phyloP scores from a whole-genome alignment of 2,113 vertebrate genomes.

The Danionella cerebrum region DNA sequence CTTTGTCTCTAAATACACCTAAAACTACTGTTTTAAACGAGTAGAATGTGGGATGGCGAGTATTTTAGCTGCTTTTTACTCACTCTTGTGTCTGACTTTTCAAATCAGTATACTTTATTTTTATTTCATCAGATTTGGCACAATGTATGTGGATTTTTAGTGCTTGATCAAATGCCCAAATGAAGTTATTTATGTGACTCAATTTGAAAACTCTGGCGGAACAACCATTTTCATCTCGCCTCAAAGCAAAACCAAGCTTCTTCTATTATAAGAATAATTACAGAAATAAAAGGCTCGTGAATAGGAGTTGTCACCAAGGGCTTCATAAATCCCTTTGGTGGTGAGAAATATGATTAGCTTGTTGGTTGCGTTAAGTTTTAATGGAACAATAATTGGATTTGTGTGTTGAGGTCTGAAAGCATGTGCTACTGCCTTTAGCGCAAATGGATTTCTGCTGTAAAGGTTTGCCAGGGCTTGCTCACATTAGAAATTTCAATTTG shows the following conservation, averaged over 20 bases:
- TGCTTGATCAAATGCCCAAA: not conserved
- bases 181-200: not conserved
- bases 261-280: not conserved
- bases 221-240: not conserved
- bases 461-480: conserved; percentile 1
- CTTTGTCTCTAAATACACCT: too few species aligned
- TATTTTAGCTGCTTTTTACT: too few species aligned
- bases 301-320: not conserved
- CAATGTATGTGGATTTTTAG: too few species aligned
- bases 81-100: too few species aligned
- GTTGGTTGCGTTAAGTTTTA: not conserved
- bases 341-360: conserved; percentile 1
- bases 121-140: too few species aligned
- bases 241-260: not conserved
- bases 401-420: not conserved
- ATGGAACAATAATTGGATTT: conserved; percentile 9
- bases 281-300: not conserved
- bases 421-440: not conserved
- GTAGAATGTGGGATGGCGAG: too few species aligned
- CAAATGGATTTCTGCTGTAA: conserved; percentile 8
- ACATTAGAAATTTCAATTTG: not conserved
- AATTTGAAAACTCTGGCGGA: not conserved
- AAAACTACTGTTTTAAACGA: too few species aligned
- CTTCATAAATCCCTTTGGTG: not conserved
- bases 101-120: too few species aligned